phyloP scores from a whole-genome alignment of 2,888 invertebrate species.

The Caenorhabditis plicata region DNA sequence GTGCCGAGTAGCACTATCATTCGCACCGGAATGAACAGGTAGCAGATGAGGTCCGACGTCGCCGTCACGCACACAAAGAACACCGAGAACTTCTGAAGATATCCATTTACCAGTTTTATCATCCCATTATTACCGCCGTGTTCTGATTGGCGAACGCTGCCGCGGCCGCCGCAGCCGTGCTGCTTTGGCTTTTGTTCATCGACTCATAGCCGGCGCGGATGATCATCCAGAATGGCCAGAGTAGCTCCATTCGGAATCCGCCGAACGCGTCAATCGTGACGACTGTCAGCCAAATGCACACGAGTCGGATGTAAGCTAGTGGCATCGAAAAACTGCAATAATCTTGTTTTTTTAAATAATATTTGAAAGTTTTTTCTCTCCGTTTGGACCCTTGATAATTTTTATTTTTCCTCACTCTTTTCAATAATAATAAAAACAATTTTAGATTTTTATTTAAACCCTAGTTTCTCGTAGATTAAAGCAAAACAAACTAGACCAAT shows the following conservation, averaged over 20 bases:
- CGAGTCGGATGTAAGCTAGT: conserved; percentile 48
- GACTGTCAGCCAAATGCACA: conserved; percentile 49
- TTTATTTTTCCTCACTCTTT: too few relatives aligned
- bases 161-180: too few relatives aligned
- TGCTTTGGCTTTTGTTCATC: conserved; percentile 87
- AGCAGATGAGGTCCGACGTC: conserved; percentile 96
- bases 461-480: too few relatives aligned
- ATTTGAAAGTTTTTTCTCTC: too few relatives aligned
- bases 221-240: conserved; percentile 97
- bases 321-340: conserved; percentile 28
- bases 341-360: not conserved
- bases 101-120: not conserved
- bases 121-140: conserved; percentile 16
- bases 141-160: conserved; percentile 35
- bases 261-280: conserved; percentile 71
- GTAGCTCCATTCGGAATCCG: conserved; percentile 97
- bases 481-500: too few relatives aligned
- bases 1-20: conserved; percentile 80
- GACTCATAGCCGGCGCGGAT: conserved; percentile 93
- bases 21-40: conserved; percentile 85
- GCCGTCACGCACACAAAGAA: conserved; percentile 96
- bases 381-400: too few relatives aligned
- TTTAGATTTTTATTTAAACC: too few relatives aligned
- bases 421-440: too few relatives aligned
- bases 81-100: conserved; percentile 86